Evolutionary conservation across 2,113 vertebrate species (phyloP).

Genomic region (Puntigrus tetrazona): DNA sequence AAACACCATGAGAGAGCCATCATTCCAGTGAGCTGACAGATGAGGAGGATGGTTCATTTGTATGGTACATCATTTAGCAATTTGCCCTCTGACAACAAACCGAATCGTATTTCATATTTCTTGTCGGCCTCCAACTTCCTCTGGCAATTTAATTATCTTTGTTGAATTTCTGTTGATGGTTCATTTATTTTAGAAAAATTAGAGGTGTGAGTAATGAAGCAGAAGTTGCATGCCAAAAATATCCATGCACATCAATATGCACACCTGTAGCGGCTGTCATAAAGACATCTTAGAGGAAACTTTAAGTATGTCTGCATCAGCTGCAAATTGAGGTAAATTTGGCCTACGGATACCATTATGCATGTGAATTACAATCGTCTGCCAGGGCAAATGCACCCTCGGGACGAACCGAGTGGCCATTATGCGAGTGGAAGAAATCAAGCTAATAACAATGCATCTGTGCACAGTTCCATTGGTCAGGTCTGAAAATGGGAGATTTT

Average conservation of each 20-base stretch:
- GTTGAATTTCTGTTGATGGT: conserved; percentile 53
- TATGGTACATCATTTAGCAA: conserved; percentile 57
- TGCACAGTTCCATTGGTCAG: background rate
- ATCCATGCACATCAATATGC: background rate
- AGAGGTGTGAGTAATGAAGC: conserved; percentile 54
- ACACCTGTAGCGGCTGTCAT: background rate
- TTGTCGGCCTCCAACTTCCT: conserved; percentile 50
- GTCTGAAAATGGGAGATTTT: background rate
- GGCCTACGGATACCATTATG: background rate
- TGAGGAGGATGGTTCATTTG: conserved; percentile 54
- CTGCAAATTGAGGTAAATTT: conserved; percentile 2
- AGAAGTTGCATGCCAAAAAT: conserved; percentile 35
- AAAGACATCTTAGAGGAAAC: background rate
- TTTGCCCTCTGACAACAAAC: conserved; percentile 57
- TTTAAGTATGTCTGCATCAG: background rate
- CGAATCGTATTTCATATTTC: conserved; percentile 57
- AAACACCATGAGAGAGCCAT: conserved; percentile 48
- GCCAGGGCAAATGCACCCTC: background rate
- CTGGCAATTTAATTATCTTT: conserved; percentile 60
- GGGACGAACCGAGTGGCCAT: background rate
- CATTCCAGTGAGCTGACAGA: conserved; percentile 51
- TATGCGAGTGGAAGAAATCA: background rate
- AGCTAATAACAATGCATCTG: conserved; percentile 4
- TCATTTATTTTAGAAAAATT: conserved; percentile 54
- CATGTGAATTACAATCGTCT: conserved; percentile 2